Evolutionary conservation across 2,888 invertebrate genomes (phyloP).

Genomic region (Copidosoma aretas): DNA sequence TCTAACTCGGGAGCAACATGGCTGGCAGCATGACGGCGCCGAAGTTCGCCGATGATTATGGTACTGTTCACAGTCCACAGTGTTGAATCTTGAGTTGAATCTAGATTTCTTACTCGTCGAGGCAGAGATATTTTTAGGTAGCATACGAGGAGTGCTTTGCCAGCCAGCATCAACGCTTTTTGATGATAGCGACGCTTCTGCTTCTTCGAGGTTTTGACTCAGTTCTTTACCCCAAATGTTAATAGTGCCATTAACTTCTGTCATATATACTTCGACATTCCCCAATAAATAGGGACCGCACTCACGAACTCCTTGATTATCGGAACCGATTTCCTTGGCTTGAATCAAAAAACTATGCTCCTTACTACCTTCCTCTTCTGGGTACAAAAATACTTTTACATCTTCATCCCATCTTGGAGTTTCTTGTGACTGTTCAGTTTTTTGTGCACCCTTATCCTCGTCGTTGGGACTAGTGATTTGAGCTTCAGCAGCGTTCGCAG

Average conservation of each 20-base stretch:
- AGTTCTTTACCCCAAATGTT: conserved; percentile 61
- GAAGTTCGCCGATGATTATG: not conserved
- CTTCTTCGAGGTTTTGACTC: conserved; percentile 43
- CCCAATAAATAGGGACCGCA: conserved; percentile 59
- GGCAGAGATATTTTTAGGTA: conserved; percentile 36
- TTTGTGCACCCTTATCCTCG: not conserved
- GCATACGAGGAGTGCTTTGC: conserved; percentile 40
- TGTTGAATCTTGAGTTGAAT: conserved; percentile 29
- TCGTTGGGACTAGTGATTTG: conserved; percentile 8
- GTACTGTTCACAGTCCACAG: conserved; percentile 11
- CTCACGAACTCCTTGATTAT: conserved; percentile 49
- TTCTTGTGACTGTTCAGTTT: conserved; percentile 16
- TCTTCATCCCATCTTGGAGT: conserved; percentile 46
- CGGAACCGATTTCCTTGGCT: conserved; percentile 47
- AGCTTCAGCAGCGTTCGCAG: conserved; percentile 12
- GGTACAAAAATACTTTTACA: conserved; percentile 56
- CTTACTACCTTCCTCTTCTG: conserved; percentile 52
- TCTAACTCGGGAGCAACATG: conserved; percentile 23
- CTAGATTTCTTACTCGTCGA: conserved; percentile 51
- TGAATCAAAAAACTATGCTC: conserved; percentile 58
- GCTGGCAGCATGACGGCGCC: conserved; percentile 12
- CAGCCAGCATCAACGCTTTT: conserved; percentile 34
- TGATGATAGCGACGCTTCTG: conserved; percentile 34
- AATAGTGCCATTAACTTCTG: conserved; percentile 58
- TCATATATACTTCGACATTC: conserved; percentile 59